phyloP scores from a whole-genome alignment of 2,797 vertebrate genomes.

The Dallia pectoralis region DNA sequence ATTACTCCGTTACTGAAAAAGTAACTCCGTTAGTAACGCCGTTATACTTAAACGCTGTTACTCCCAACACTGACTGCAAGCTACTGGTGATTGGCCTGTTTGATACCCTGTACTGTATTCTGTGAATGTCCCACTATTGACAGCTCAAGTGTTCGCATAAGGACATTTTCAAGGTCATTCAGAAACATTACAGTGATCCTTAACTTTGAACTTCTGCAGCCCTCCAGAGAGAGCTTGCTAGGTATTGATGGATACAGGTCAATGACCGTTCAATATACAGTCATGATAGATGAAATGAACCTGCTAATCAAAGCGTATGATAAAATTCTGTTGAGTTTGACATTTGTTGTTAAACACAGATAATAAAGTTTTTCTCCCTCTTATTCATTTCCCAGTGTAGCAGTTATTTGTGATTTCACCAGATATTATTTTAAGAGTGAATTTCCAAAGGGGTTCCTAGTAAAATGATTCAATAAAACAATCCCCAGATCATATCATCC shows the following conservation, averaged over 20 bases:
- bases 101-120: not conserved
- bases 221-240: not conserved
- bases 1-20: too few species aligned
- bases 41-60: too few species aligned
- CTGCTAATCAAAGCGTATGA: not conserved
- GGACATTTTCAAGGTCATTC: slow-evolving; percentile 8
- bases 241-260: not conserved
- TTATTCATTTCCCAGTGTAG: slow-evolving; percentile 43
- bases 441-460: slow-evolving; percentile 46
- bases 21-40: too few species aligned
- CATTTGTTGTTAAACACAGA: not conserved
- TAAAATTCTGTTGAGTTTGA: not conserved
- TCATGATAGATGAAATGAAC: not conserved
- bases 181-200: not conserved
- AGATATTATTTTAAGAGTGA: slow-evolving; percentile 47
- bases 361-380: not conserved
- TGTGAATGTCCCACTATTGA: not conserved
- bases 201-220: not conserved
- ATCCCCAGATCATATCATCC: slow-evolving; percentile 60
- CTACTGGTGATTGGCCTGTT: too few species aligned
- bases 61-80: too few species aligned
- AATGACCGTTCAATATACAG: not conserved
- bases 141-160: not conserved
- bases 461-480: slow-evolving; percentile 68
- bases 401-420: slow-evolving; percentile 42